Evolutionary conservation across 1,140 invertebrate genomes (phyloP).

Genomic region (Cotesia glomerata): DNA sequence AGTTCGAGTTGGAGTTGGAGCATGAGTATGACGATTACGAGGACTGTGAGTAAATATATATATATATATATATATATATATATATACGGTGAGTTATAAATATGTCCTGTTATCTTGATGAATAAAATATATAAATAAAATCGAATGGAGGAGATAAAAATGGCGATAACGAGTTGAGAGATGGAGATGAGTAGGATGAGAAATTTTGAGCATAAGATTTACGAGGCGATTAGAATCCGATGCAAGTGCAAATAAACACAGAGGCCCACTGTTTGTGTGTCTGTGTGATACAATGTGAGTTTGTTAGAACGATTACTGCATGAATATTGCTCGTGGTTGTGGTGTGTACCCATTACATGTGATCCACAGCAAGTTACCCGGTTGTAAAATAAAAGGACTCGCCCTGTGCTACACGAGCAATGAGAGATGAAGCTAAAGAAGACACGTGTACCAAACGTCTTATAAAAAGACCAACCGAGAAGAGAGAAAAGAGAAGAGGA

Average conservation of each 20-base stretch:
- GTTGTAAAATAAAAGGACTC: neutral
- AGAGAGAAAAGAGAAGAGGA: conserved; percentile 8
- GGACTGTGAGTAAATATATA: too few relatives aligned
- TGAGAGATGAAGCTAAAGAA: too few relatives aligned
- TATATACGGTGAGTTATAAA: neutral
- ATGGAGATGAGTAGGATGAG: conserved; percentile 31
- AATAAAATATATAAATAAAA: conserved; percentile 2
- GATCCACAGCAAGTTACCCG: too few relatives aligned
- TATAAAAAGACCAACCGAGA: conserved; percentile 8
- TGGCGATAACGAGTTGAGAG: conserved; percentile 27
- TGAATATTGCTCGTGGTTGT: too few relatives aligned
- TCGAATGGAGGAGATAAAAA: conserved; percentile 30
- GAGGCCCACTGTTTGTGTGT: conserved; percentile 14
- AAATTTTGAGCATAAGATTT: conserved; percentile 44
- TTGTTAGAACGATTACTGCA: too few relatives aligned
- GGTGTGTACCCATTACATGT: too few relatives aligned
- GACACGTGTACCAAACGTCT: conserved; percentile 25
- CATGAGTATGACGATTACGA: too few relatives aligned
- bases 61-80: neutral
- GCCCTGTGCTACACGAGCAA: neutral
- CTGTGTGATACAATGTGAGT: too few relatives aligned
- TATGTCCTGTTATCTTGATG: neutral
- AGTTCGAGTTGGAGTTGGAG: too few relatives aligned
- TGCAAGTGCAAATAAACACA: conserved; percentile 21
- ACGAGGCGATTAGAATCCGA: conserved; percentile 39